Evolutionary conservation across 2,797 vertebrate species (phyloP).

Genomic region (Anisognathus igniventris): DNA sequence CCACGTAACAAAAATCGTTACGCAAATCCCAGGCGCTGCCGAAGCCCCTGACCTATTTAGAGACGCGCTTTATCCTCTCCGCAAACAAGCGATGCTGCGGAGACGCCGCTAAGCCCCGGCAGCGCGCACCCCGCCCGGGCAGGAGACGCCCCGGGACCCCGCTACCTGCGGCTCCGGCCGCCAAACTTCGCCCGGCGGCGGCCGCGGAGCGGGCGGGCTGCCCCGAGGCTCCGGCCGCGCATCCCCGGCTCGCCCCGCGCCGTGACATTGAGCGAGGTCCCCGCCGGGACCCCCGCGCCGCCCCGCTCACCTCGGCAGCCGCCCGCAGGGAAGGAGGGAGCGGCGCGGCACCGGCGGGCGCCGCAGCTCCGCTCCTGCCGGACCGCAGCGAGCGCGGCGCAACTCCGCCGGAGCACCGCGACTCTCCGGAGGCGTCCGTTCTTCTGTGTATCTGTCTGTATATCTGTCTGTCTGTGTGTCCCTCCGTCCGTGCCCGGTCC

Average conservation of each 20-base stretch:
- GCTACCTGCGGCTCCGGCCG: neutral
- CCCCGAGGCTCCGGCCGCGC: neutral
- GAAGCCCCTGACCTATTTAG: slow-evolving; percentile 43
- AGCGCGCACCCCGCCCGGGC: neutral
- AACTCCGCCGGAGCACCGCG: neutral
- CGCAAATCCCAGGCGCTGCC: neutral
- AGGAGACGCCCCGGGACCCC: neutral
- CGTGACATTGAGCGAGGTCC: neutral
- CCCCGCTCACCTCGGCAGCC: neutral
- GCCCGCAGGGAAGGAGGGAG: neutral
- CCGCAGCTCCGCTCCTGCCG: neutral
- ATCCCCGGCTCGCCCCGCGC: neutral
- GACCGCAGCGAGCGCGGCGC: neutral
- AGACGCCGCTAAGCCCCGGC: neutral
- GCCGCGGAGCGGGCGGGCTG: neutral
- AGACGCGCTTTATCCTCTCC: neutral
- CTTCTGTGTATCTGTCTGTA: accelerated
- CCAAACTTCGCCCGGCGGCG: neutral
- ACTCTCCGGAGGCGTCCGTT: neutral
- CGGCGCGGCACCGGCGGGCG: neutral
- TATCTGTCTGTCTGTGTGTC: neutral
- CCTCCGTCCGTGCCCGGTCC: neutral
- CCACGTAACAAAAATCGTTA: neutral
- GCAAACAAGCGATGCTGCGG: neutral
- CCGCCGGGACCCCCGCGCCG: neutral